Evolutionary conservation across 2,888 invertebrate genomes (phyloP).

Genomic region (Creontiades dilutus): DNA sequence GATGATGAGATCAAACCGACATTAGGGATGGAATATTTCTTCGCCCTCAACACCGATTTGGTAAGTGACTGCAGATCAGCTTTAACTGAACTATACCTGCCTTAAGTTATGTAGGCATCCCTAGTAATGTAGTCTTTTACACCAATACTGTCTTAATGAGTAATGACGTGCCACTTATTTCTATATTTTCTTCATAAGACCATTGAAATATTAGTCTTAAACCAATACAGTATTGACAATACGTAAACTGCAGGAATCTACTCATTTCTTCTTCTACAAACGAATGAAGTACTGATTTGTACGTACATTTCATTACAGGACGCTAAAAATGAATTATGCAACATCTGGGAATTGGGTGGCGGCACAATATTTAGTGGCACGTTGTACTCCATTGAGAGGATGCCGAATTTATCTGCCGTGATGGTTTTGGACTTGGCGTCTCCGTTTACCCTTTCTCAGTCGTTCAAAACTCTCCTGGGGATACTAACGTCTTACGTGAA

Average conservation of each 20-base stretch:
- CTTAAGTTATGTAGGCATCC: too few relatives aligned
- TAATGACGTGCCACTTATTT: too few relatives aligned
- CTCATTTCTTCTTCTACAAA: too few relatives aligned
- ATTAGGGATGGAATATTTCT: slow-evolving; percentile 87
- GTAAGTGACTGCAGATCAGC: neutral
- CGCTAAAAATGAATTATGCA: slow-evolving; percentile 80
- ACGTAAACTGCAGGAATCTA: too few relatives aligned
- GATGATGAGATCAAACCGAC: slow-evolving; percentile 87
- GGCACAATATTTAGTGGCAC: slow-evolving; percentile 79
- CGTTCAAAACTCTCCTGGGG: slow-evolving; percentile 81
- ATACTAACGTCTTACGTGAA: slow-evolving; percentile 72
- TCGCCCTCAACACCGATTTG: slow-evolving; percentile 57
- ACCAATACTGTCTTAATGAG: too few relatives aligned
- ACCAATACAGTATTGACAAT: too few relatives aligned
- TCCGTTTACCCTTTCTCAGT: slow-evolving; percentile 86
- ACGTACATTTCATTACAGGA: too few relatives aligned
- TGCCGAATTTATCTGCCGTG: slow-evolving; percentile 81
- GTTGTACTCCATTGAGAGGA: slow-evolving; percentile 74
- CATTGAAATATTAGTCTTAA: too few relatives aligned
- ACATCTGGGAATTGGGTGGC: slow-evolving; percentile 91
- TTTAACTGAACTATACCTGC: too few relatives aligned
- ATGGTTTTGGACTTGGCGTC: slow-evolving; percentile 90
- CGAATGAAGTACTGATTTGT: too few relatives aligned
- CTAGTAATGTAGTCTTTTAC: too few relatives aligned
- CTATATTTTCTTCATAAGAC: too few relatives aligned